Evolutionary conservation across 2,888 invertebrate species (phyloP).

Genomic region (Pediacus dermestoides): DNA sequence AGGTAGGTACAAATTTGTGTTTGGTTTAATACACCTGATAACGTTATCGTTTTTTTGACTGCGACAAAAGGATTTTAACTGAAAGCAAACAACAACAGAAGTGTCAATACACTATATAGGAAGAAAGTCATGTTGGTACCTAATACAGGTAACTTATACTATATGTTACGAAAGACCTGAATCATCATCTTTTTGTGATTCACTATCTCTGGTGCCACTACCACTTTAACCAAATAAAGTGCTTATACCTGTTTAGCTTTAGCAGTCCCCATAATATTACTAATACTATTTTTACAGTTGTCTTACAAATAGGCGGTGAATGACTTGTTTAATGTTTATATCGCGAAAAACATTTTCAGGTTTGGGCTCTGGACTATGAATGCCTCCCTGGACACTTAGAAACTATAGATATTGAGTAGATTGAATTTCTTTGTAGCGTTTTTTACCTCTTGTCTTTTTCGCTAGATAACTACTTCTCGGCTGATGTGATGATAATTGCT

Average conservation of each 20-base stretch:
- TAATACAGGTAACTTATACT: constrained; percentile 12
- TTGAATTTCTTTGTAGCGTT: no score
- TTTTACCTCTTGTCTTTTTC: no score
- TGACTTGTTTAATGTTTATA: background rate
- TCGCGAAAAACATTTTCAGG: constrained; percentile 3
- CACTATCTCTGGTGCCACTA: constrained; percentile 27
- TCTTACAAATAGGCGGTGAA: constrained; percentile 7
- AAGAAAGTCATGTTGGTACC: constrained; percentile 8
- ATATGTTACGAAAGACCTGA: constrained; percentile 31
- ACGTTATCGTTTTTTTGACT: no score
- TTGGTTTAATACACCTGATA: no score
- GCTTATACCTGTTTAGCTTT: constrained; percentile 17
- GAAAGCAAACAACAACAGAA: no score
- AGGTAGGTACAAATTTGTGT: no score
- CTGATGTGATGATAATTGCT: no score
- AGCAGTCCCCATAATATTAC: constrained; percentile 14
- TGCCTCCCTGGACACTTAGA: no score
- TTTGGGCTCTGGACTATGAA: constrained; percentile 4
- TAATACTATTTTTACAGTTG: constrained; percentile 13
- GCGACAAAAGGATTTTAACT: no score
- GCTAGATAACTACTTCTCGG: no score
- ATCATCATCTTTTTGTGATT: constrained; percentile 30
- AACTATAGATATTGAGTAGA: no score
- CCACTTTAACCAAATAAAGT: constrained; percentile 17
- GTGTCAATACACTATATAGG: constrained; percentile 4